Conservation (phyloP, 2,888 invertebrate species). For the Sialis fuliginosa region DNA sequence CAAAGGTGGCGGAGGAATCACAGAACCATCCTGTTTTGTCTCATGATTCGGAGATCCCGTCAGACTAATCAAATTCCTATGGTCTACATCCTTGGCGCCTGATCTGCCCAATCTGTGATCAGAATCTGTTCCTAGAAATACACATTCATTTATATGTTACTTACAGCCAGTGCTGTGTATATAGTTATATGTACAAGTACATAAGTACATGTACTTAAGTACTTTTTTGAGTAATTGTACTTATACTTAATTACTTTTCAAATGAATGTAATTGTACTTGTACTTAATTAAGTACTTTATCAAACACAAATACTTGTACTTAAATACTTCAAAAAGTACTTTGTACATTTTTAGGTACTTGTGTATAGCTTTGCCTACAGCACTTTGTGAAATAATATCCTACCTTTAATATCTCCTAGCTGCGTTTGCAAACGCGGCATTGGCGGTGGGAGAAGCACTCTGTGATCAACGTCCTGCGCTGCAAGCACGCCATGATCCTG, state of each 20-base stretch:
- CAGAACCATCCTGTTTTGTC: slow-evolving; percentile 5
- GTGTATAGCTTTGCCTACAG: too few relatives aligned
- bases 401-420: slow-evolving; percentile 2
- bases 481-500: slow-evolving; percentile 13
- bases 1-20: slow-evolving; percentile 11
- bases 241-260: background rate
- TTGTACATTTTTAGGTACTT: background rate
- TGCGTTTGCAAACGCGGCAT: slow-evolving; percentile 1
- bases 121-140: slow-evolving; percentile 7
- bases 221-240: background rate
- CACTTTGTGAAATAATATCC: background rate
- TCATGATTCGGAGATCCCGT: slow-evolving; percentile 45
- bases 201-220: background rate
- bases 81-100: slow-evolving; percentile 48
- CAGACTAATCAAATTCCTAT: slow-evolving; percentile 66
- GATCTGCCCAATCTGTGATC: slow-evolving; percentile 11
- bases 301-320: background rate
- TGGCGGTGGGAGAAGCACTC: slow-evolving; percentile 34
- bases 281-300: background rate
- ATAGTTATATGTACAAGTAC: too few relatives aligned
- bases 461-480: slow-evolving; percentile 37
- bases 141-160: background rate
- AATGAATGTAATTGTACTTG: too few relatives aligned
- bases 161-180: too few relatives aligned
- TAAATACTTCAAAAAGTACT: background rate